phyloP scores from a whole-genome alignment of 2,113 vertebrate genomes.

The Dermatemys mawii region DNA sequence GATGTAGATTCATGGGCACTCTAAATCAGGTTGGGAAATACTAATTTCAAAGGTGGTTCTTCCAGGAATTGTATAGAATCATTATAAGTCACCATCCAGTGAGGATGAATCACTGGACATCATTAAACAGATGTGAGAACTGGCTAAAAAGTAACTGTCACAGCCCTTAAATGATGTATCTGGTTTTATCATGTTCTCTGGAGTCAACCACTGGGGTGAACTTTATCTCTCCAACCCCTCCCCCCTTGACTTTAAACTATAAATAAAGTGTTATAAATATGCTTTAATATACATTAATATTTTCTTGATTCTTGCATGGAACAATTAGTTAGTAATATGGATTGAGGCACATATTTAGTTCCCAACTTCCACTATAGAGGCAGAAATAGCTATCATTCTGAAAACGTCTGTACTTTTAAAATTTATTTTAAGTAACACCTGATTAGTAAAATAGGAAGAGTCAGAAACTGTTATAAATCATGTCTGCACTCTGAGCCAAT shows the following conservation, averaged over 20 bases:
- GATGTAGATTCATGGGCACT: not conserved
- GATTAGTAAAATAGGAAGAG: not conserved
- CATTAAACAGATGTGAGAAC: not conserved
- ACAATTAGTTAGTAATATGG: not conserved
- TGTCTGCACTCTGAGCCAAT: not conserved
- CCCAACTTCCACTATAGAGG: not conserved
- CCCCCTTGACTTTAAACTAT: not conserved
- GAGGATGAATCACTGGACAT: not conserved
- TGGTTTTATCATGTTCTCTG: not conserved
- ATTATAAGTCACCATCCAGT: not conserved
- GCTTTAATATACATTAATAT: not conserved
- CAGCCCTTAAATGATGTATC: not conserved
- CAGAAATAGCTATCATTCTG: not conserved
- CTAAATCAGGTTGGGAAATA: conserved; percentile 16
- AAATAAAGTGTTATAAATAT: not conserved
- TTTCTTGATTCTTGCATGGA: not conserved
- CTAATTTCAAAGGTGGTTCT: conserved; percentile 12
- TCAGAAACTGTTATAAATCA: conserved; percentile 2
- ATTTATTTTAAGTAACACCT: not conserved
- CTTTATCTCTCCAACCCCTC: not conserved
- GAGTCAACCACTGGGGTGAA: not conserved
- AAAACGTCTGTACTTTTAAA: not conserved
- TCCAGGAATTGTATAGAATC: conserved; percentile 16
- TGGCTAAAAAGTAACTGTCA: not conserved
- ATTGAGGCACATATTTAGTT: not conserved